phyloP scores from a whole-genome alignment of 2,113 vertebrate species.

The Stictonetta naevosa region DNA sequence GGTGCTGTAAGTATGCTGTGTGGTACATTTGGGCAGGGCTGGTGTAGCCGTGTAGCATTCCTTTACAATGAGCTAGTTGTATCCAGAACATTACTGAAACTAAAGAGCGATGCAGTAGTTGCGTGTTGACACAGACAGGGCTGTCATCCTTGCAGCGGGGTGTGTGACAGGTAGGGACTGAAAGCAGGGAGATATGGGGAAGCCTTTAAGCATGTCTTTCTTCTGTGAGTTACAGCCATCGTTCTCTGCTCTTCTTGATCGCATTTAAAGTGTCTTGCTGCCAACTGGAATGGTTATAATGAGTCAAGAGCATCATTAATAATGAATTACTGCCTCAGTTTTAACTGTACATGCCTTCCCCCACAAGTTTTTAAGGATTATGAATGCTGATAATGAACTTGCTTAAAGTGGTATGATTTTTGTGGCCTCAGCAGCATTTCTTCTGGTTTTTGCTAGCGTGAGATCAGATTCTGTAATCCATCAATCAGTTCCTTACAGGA shows the following conservation, averaged over 20 bases:
- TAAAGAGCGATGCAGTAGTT: neutral
- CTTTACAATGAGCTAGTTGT: neutral
- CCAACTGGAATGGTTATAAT: neutral
- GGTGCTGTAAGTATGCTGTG: neutral
- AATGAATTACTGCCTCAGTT: neutral
- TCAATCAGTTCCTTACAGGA: neutral
- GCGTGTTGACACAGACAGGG: neutral
- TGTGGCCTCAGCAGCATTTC: neutral
- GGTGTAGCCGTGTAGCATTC: neutral
- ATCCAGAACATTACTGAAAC: neutral
- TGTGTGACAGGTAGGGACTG: neutral
- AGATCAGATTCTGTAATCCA: neutral
- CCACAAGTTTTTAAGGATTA: neutral
- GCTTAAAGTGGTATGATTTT: neutral
- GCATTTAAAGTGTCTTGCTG: neutral
- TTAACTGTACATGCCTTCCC: neutral
- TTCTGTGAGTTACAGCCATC: neutral
- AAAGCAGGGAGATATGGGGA: accelerated
- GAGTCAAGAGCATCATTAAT: neutral
- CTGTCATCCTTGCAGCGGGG: neutral
- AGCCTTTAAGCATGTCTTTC: neutral
- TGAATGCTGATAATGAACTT: neutral
- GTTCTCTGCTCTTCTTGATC: neutral
- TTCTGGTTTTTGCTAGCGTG: neutral
- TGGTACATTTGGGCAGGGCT: neutral